A percentile compares a stretch with the other conserved stretches of the same genome.
phyloP scores from a whole-genome alignment of 2,797 vertebrate species.

The Tragelaphus eurycerus region DNA sequence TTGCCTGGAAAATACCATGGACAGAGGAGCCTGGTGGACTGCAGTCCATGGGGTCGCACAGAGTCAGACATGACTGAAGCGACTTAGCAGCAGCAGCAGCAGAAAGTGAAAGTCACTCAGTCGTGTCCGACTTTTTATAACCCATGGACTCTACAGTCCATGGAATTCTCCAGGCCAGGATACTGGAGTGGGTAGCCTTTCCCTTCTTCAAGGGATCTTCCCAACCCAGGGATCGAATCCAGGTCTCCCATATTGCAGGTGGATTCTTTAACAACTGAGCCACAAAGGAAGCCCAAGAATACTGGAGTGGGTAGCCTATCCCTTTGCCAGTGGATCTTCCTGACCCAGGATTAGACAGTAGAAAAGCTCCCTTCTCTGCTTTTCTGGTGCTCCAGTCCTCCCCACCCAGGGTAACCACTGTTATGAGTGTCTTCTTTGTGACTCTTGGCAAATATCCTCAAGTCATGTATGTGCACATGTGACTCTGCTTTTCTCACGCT shows the following conservation, averaged over 20 bases:
- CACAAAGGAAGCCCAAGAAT: background rate
- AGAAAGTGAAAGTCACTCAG: background rate
- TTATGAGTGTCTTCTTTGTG: background rate
- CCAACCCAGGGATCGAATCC: background rate
- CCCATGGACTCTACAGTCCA: background rate
- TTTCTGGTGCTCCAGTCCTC: background rate
- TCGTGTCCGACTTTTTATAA: rapidly evolving
- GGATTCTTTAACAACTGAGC: background rate
- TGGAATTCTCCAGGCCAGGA: background rate
- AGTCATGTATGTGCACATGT: rapidly evolving
- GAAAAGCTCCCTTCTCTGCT: no score
- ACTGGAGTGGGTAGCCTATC: background rate
- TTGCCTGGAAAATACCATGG: background rate
- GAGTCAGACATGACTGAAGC: background rate
- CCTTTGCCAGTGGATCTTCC: background rate
- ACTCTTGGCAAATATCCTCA: background rate
- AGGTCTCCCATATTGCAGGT: background rate
- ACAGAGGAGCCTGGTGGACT: rapidly evolving
- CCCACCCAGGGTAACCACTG: background rate
- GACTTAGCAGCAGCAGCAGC: background rate
- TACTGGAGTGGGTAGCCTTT: background rate
- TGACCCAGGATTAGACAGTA: background rate
- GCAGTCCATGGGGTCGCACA: rapidly evolving
- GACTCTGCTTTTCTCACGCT: background rate
- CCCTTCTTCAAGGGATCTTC: background rate